Base-by-base conservation (phyloP, 2,113 vertebrate genomes). In the Corydoras sp. region DNA sequence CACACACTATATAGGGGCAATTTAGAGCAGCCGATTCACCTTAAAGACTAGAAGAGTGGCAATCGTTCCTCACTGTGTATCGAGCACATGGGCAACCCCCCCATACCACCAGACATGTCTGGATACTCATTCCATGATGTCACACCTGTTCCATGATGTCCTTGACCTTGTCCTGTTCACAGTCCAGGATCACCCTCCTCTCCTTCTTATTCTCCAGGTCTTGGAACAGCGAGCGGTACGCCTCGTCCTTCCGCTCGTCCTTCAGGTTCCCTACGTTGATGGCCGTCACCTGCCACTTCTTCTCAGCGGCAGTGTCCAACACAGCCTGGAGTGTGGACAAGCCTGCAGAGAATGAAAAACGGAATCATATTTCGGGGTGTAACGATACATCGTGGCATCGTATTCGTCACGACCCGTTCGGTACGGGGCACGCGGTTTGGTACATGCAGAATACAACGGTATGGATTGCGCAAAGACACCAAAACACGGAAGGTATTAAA, bases 231-330 rank as follows among this genome's bases (percentile, higher is more conserved):
- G 95, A 97, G 75, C 96, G 91, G 75, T 98, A 98, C 0, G 93
- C 96, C 85, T 98, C 96, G 70, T 98, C 96, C 82, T 98, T 98
- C 81, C 93, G 91, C 84, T 98, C 96, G 70, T 98, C 97, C 83
- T 98, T 98, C 75, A 97, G 93, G 83, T 98, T 96, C 58, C 95
- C 96, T 30, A 98, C 96, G 59, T 97, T 97, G 82, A 98, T 97
- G n/a, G 96, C 95, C 11, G 95, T 98, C 83, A 98, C 94, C 72
- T 95, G 91, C 96, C 96, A 98, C 76, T 97, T 97, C 82, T 92
- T 96, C 81, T 98, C 95, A 62, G 96, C 93, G 24, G 96, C 96
- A 48, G 95, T 95, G 86, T 98, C 95, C 83, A 98, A 84, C 73
- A 98, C 92, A 14, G 94, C 94, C 85, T 97, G 95, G 78, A 98